A percentile compares a stretch with the other conserved stretches of the same genome.
These are phyloP conservation scores for Lasioglossum zephyrum DNA, from an alignment of 2,888 invertebrate species.

Conservation along the genomic window DNA sequence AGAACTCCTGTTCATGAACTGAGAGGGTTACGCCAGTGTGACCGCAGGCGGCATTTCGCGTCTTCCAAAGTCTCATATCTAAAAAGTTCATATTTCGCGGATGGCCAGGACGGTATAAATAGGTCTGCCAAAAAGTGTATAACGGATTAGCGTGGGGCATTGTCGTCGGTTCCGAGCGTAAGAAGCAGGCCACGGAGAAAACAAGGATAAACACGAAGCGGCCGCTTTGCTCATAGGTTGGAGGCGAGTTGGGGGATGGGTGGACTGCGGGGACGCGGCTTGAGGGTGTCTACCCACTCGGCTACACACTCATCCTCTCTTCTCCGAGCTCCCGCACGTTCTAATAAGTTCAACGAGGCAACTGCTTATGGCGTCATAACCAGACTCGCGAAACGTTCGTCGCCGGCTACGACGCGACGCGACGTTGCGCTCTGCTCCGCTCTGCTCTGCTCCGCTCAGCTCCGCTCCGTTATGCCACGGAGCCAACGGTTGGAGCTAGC, in stretches of 20 bases:
- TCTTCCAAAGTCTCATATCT: not conserved
- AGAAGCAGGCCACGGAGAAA: slow-evolving; percentile 40
- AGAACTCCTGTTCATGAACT: not conserved
- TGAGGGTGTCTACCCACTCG: slow-evolving; percentile 58
- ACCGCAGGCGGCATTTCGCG: not conserved
- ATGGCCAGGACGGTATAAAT: slow-evolving; percentile 31
- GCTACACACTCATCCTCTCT: slow-evolving; percentile 61
- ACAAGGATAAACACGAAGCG: slow-evolving; percentile 32
- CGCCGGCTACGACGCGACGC: slow-evolving; percentile 31
- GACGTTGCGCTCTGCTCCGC: not conserved
- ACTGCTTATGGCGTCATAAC: slow-evolving; percentile 74
- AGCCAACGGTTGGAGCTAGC: slow-evolving; percentile 29
- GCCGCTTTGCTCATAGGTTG: not conserved
- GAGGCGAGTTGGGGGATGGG: not conserved
- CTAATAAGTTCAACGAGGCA: slow-evolving; percentile 70
- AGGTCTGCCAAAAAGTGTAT: slow-evolving; percentile 54
- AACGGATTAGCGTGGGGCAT: slow-evolving; percentile 49
- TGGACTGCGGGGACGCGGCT: slow-evolving; percentile 18
- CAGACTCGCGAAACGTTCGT: slow-evolving; percentile 71
- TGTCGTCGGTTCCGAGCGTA: slow-evolving; percentile 34
- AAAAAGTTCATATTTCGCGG: not conserved
- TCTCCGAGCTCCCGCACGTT: slow-evolving; percentile 62
- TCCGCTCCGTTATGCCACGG: slow-evolving; percentile 27
- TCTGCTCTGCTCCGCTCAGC: not conserved
- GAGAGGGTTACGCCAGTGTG: not conserved